Evolutionary conservation across 2,113 vertebrate genomes (phyloP), one percentile per base, ranked within the genome.

Genomic region (Xiphophorus hellerii): DNA sequence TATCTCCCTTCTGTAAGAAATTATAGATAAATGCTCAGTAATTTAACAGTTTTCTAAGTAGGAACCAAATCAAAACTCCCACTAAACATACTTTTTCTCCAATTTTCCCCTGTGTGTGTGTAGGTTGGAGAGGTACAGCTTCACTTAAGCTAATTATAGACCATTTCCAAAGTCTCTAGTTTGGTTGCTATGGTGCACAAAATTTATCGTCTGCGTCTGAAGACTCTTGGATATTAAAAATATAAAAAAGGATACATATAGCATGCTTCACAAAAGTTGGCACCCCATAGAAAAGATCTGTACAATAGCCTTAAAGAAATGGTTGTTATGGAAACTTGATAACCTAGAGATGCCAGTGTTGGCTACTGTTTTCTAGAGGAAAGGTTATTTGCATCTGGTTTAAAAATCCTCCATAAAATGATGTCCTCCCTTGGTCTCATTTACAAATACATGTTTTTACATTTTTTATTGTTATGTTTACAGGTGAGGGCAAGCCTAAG

Each of bases 111-210:
- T 51, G 62, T 67, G 62, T 67, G 76, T 78, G 86, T 84, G 91
- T 87, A 80, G 84, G 90, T 87, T 86, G 82, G 65, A 83, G 80
- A 78, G 73, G 78, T 78, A 71, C 82, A 78, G 87, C 82, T 88
- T 87, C 85, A 88, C 84, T 78, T 76, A 44, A 48, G 79, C 88
- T 90, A 92, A 92, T 93, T 92, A 91, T 92, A 92, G 88, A 70
- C 88, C 51, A n/a, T 75, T 66, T 78, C 85, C 72, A 77, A 84
- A 63, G 60, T 63, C 35, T 72, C 80, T 82, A 73, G 72, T 84
- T 88, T 81, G 72, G 88, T 91, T 92, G 88, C 90, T 76, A 91
- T 90, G 90, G 82, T 77, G 86, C 79, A 78, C 69, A 71, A 48
- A 66, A 78, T 87, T 78, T 73, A 85, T 83, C 82, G 71, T 78